Percentiles rank a stretch among this genome's conserved stretches.
Evolutionary conservation across 2,888 invertebrate genomes (phyloP).

Genomic region (Cancer borealis): DNA sequence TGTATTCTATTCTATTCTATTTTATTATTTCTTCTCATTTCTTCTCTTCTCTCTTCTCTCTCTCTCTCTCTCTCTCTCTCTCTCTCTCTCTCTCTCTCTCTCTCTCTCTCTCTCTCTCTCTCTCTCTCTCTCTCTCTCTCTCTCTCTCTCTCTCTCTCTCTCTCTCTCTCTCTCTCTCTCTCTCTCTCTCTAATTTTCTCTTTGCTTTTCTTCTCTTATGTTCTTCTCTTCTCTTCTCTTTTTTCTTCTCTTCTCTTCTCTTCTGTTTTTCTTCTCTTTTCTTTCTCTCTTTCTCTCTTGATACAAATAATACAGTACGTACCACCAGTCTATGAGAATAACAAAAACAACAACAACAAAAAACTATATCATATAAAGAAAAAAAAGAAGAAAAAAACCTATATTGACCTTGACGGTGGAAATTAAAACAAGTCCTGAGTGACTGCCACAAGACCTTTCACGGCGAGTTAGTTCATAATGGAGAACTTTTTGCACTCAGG

Average conservation of each 20-base stretch:
- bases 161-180: conserved; percentile 1
- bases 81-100: not conserved
- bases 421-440: not conserved
- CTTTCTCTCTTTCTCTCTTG: not conserved
- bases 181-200: not conserved
- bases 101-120: not conserved
- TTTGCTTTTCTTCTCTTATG: too few species aligned
- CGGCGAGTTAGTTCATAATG: not conserved
- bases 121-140: not conserved
- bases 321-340: not conserved
- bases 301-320: not conserved
- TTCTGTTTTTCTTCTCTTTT: too few species aligned
- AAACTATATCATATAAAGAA: not conserved
- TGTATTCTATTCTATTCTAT: too few species aligned
- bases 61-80: not conserved
- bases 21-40: too few species aligned
- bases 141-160: not conserved
- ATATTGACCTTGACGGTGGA: not conserved
- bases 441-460: not conserved
- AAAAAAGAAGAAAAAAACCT: not conserved
- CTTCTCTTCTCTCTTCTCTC: not conserved
- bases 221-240: not conserved
- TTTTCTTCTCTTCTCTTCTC: too few species aligned
- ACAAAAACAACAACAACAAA: not conserved
- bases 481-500: not conserved